Percentiles rank a stretch among this genome's conserved stretches.
Evolutionary conservation across 2,113 vertebrate species (phyloP).

Genomic region (Marmota monax): DNA sequence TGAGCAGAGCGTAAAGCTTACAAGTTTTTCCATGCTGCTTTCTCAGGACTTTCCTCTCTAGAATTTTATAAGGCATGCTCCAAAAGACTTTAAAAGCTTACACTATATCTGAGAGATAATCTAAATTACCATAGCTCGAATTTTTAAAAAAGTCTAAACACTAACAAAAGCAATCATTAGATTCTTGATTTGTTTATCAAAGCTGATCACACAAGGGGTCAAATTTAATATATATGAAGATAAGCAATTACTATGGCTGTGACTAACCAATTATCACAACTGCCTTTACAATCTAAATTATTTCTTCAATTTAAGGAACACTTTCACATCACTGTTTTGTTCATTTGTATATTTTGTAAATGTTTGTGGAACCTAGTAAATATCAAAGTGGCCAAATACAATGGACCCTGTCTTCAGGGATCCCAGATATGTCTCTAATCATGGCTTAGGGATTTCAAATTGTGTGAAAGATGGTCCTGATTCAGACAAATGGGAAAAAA

Average conservation of each 20-base stretch:
- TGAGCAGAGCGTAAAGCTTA: background rate
- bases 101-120: background rate
- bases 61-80: background rate
- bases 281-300: background rate
- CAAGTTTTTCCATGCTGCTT: background rate
- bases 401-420: background rate
- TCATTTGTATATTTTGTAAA: background rate
- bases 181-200: conserved; percentile 18
- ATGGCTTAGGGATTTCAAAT: background rate
- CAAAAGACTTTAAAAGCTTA: conserved; percentile 14
- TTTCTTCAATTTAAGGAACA: conserved; percentile 29
- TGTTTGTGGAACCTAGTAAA: background rate
- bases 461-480: background rate
- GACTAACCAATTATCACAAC: conserved; percentile 12
- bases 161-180: conserved; percentile 33
- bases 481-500: background rate
- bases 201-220: background rate
- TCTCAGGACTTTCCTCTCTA: background rate
- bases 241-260: background rate
- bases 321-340: background rate
- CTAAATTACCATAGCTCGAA: background rate
- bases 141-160: background rate
- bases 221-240: conserved; percentile 46
- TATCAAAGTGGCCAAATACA: background rate
- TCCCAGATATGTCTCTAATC: background rate